A percentile compares a stretch with the other conserved stretches of the same genome.
Conservation (phyloP, 2,113 vertebrate genomes). For the Anguilla rostrata region DNA sequence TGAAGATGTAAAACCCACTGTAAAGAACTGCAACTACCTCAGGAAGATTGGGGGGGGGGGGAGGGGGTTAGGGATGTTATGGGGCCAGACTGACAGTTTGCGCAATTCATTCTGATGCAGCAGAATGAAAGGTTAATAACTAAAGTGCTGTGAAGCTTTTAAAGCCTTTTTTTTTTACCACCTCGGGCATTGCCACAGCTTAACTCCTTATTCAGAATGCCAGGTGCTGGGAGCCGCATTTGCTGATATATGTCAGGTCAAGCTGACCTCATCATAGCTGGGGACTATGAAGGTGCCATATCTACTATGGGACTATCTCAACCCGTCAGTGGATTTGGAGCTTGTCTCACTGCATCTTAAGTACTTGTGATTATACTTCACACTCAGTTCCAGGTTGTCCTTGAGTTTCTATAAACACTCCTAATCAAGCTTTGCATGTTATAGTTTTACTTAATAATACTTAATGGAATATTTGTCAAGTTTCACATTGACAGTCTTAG, state of each 20-base stretch:
- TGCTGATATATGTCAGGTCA: neutral
- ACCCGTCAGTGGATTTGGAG: neutral
- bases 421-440: no score
- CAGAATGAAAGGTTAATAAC: conserved; percentile 22
- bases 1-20: neutral
- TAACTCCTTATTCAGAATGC: neutral
- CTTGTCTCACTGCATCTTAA: neutral
- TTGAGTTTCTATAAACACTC: no score
- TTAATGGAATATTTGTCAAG: no score
- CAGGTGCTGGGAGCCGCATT: neutral
- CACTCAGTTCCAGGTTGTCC: no score
- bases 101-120: neutral
- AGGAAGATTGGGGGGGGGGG: neutral
- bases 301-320: no score
- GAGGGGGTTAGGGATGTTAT: conserved; percentile 1
- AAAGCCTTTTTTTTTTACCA: neutral
- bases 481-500: no score
- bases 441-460: no score
- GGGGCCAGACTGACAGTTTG: conserved; percentile 13
- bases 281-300: neutral
- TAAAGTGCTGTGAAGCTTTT: conserved; percentile 20
- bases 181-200: neutral
- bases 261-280: neutral
- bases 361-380: neutral
- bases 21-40: conserved; percentile 5